These are phyloP conservation scores for Mya arenaria DNA, from an alignment of 1,140 invertebrate species.

Conservation along the genomic window DNA sequence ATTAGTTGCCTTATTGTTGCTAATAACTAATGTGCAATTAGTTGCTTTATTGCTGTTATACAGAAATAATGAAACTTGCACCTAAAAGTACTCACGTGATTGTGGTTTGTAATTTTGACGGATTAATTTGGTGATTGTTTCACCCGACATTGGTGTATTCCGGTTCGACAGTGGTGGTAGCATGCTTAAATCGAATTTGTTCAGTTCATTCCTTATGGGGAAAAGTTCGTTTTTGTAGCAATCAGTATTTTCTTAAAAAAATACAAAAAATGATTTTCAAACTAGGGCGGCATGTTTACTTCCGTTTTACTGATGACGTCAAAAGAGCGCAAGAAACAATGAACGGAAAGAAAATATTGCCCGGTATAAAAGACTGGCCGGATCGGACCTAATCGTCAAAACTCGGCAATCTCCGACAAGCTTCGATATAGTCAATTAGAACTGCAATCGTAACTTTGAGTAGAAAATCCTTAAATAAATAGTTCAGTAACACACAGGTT, in stretches of 20 bases:
- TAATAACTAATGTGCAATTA: neutral
- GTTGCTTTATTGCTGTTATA: no score
- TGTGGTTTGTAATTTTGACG: constrained; percentile 29
- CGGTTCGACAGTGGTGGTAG: constrained; percentile 14
- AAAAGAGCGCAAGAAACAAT: neutral
- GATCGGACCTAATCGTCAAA: neutral
- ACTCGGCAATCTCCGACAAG: no score
- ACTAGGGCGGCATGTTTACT: neutral
- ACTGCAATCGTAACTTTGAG: no score
- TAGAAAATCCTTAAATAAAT: no score
- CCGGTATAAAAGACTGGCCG: neutral
- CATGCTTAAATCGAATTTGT: neutral
- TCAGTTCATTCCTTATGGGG: neutral
- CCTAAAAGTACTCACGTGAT: neutral
- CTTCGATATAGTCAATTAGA: no score
- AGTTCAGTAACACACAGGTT: no score
- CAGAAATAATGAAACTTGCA: neutral
- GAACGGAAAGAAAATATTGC: neutral
- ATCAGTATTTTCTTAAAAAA: neutral
- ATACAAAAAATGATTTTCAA: neutral
- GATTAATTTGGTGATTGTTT: constrained; percentile 32
- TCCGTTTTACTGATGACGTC: neutral
- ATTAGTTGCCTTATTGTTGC: neutral
- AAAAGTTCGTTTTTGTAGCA: neutral
- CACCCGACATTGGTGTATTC: constrained; percentile 12